phyloP scores from a whole-genome alignment of 2,888 invertebrate genomes.

The Yponomeuta plumbellus region DNA sequence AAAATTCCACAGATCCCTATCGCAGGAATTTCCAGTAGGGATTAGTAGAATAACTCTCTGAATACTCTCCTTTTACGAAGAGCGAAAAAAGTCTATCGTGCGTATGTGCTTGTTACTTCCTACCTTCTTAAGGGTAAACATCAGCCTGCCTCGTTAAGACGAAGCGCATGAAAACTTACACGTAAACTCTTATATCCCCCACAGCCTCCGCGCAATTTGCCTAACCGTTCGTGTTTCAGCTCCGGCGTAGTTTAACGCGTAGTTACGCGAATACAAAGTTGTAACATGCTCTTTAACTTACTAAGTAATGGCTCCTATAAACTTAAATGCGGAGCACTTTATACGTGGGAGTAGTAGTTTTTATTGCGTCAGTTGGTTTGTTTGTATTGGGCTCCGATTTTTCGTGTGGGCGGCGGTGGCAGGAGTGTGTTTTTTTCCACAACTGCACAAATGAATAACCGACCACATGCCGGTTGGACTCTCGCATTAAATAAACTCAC shows the following conservation, averaged over 20 bases:
- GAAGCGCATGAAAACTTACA: slow-evolving; percentile 5
- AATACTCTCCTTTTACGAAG: too few relatives aligned
- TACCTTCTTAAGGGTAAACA: neutral
- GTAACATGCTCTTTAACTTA: slow-evolving; percentile 4
- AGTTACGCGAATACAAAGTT: slow-evolving; percentile 14
- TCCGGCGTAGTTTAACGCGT: slow-evolving; percentile 8
- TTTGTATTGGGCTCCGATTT: neutral
- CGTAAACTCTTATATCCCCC: neutral
- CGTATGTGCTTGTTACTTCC: too few relatives aligned
- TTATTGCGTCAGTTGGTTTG: neutral
- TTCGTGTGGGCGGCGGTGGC: neutral
- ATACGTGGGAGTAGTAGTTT: neutral
- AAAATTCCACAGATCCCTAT: too few relatives aligned
- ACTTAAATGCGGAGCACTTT: neutral
- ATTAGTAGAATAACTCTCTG: too few relatives aligned
- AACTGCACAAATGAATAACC: too few relatives aligned
- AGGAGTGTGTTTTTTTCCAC: neutral
- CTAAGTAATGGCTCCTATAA: slow-evolving; percentile 1
- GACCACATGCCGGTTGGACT: too few relatives aligned
- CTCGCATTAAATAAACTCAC: too few relatives aligned
- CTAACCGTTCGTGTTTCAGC: neutral
- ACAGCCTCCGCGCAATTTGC: slow-evolving; percentile 4
- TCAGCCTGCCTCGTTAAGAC: neutral
- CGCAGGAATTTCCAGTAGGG: too few relatives aligned
- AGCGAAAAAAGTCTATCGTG: too few relatives aligned